Base-by-base conservation (phyloP, 2,888 invertebrate genomes). In the Hyles lineata region DNA sequence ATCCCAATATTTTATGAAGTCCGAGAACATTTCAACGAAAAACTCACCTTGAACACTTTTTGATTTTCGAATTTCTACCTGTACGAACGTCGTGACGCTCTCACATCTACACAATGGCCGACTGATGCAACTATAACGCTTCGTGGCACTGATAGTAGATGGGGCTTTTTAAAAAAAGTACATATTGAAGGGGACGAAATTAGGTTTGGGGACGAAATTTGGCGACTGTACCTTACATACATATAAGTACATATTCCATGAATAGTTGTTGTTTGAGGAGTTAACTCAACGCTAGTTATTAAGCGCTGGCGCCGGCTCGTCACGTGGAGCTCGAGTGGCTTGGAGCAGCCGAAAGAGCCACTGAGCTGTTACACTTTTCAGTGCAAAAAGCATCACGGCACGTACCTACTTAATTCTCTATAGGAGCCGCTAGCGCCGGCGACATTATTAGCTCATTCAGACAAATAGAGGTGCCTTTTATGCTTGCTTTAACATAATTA, bases 391-490 rank as follows among this genome's bases (percentile, higher is more conserved):
- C 67, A 67, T 50, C 67, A 50, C 67, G 50, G 8, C 67, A 67
- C 23, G 67, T 67, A 50, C 43, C 50, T 67, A 50, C 23, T 50
- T 63, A 63, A 63, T 43, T 50, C 50, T 55, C 19, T 43, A 43
- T 15, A 67, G 17, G 43, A 67, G 23, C 43, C 67, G 50, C 55
- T 6, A 55, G 55, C 43, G 21, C 35, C 67, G 43, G 17, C 67
- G 50, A 50, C 67, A 67, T 67, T 67, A 67, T 50, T 67, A 67
- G 21, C 43, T 43, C 63, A 67, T 67, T 67, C 43, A 29, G 43
- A 67, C 63, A 67, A 67, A 67, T 67, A 67, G 63, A 67, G 63
- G 63, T 43, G 63, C 43, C 63, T 67, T 63, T 67, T 67, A 43
- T 50, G 43, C 63, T 43, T 23, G 9, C 19, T 62, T 35, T 32